Evolutionary conservation across 2,888 invertebrate genomes (phyloP).

Genomic region (Drosophila incognita): DNA sequence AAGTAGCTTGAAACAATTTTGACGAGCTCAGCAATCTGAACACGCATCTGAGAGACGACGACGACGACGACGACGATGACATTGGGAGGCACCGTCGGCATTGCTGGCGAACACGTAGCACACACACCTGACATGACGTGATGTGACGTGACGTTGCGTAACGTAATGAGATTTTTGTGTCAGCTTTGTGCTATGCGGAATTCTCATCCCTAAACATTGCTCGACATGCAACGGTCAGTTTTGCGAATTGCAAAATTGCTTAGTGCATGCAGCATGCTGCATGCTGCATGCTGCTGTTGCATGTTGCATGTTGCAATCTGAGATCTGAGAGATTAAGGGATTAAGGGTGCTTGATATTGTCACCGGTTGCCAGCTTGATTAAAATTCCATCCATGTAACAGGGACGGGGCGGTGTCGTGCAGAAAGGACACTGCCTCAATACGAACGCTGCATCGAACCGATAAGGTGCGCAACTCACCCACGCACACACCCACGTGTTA

Average conservation of each 20-base stretch:
- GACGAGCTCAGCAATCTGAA: conserved; percentile 62
- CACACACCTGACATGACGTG: conserved; percentile 46
- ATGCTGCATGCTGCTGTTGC: neutral
- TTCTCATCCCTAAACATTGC: neutral
- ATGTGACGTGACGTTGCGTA: conserved; percentile 70
- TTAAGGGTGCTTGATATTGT: conserved; percentile 28
- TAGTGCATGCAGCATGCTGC: neutral
- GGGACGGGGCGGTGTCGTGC: neutral
- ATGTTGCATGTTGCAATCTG: conserved; percentile 3
- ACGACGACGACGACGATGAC: neutral
- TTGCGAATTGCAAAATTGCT: neutral
- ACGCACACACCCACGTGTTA: neutral
- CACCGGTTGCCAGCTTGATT: conserved; percentile 38
- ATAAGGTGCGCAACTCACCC: conserved; percentile 2
- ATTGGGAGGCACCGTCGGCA: conserved; percentile 31
- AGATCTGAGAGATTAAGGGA: conserved; percentile 2
- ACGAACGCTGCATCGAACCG: neutral
- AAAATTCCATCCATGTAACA: conserved; percentile 37
- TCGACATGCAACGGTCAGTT: neutral
- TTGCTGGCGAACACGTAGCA: conserved; percentile 46
- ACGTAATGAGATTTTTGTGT: conserved; percentile 76
- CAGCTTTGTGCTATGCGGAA: conserved; percentile 60
- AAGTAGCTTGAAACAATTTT: conserved; percentile 46
- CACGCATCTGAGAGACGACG: conserved; percentile 55
- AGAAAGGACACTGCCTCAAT: neutral